Evolutionary conservation across 2,797 vertebrate species (phyloP).

Genomic region (Balearica regulorum): DNA sequence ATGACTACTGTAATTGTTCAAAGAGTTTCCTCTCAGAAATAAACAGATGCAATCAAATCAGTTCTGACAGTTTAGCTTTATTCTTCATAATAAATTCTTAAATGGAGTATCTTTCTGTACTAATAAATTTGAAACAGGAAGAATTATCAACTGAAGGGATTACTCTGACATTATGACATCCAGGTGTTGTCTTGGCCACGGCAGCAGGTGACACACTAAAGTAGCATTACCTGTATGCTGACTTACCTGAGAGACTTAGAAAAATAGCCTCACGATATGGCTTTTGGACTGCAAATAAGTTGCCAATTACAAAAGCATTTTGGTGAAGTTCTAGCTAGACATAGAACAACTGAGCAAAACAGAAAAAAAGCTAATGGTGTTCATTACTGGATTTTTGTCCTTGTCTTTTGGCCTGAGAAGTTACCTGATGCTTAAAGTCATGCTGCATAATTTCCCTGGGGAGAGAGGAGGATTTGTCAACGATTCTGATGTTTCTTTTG

Average conservation of each 20-base stretch:
- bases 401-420: neutral
- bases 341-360: neutral
- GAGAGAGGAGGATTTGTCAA: neutral
- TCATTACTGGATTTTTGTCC: neutral
- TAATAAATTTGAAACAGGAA: neutral
- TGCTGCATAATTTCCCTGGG: neutral
- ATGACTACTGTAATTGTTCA: neutral
- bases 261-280: neutral
- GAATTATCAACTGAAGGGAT: neutral
- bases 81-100: neutral
- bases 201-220: neutral
- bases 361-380: neutral
- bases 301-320: neutral
- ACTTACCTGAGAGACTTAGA: neutral
- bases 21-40: neutral
- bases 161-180: neutral
- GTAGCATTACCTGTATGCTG: neutral
- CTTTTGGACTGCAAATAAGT: neutral
- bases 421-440: neutral
- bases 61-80: neutral
- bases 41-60: neutral
- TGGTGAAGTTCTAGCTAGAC: neutral
- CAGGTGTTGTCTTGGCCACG: too few species aligned
- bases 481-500: conserved; percentile 21
- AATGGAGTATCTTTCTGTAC: neutral